These are phyloP conservation scores for Pseudomyrmex gracilis DNA, from an alignment of 1,140 invertebrate genomes.

Conservation along the genomic window DNA sequence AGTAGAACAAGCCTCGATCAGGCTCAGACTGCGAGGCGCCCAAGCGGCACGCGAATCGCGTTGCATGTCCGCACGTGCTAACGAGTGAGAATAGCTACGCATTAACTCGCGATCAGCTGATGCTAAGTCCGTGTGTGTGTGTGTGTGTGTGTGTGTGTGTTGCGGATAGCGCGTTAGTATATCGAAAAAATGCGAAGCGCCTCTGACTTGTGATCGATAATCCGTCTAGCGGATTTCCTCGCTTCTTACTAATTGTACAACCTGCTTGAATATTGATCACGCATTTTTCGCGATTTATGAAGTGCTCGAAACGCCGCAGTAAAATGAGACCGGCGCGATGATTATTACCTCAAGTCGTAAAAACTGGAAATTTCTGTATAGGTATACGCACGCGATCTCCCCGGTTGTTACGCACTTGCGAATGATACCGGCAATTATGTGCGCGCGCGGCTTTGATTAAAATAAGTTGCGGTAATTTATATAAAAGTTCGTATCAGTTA, in stretches of 20 bases:
- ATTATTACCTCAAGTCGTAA: background rate
- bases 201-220: slow-evolving; percentile 20
- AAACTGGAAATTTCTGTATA: background rate
- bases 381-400: slow-evolving; percentile 5
- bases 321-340: slow-evolving; percentile 24
- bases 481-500: background rate
- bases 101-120: slow-evolving; percentile 57
- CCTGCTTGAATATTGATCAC: slow-evolving; percentile 43
- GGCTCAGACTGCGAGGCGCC: slow-evolving; percentile 55
- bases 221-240: background rate
- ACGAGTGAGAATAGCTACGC: slow-evolving; percentile 60
- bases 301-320: background rate
- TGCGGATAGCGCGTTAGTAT: slow-evolving; percentile 28
- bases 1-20: slow-evolving; percentile 45
- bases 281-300: slow-evolving; percentile 20
- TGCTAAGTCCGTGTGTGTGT: slow-evolving; percentile 17
- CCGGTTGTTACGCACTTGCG: background rate
- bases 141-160: slow-evolving; percentile 45
- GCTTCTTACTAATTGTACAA: slow-evolving; percentile 18
- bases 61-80: slow-evolving; percentile 51
- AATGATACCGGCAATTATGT: background rate
- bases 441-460: background rate
- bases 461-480: slow-evolving; percentile 25
- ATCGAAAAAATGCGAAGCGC: slow-evolving; percentile 25
- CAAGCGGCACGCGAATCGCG: slow-evolving; percentile 34